These are phyloP conservation scores for Carlito syrichta DNA, from an alignment of 2,113 vertebrate species.

Conservation along the genomic window DNA sequence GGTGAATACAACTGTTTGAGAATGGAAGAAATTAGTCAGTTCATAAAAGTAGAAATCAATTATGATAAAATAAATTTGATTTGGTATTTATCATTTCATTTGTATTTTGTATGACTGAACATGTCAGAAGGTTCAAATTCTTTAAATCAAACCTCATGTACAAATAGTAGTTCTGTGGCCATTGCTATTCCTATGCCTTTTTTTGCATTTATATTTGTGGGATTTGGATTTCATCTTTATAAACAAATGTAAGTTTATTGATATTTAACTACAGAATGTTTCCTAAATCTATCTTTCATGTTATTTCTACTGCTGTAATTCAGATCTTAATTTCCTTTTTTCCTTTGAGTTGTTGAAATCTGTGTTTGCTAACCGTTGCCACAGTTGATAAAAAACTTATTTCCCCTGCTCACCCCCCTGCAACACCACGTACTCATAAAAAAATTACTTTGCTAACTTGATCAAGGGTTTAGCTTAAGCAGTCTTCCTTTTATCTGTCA, in stretches of 20 bases:
- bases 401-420: background rate
- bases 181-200: conserved; percentile 99
- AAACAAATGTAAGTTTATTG: conserved; percentile 93
- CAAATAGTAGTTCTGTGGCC: conserved; percentile 99
- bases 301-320: background rate
- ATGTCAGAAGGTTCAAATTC: conserved; percentile 95
- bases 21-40: background rate
- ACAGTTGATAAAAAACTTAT: background rate
- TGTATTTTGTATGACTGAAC: conserved; percentile 89
- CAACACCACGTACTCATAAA: background rate
- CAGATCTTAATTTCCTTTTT: background rate
- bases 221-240: conserved; percentile 99
- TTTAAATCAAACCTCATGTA: conserved; percentile 93
- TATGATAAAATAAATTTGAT: background rate
- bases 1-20: background rate
- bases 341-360: background rate
- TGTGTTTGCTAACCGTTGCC: background rate
- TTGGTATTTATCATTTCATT: background rate
- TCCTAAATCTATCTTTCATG: background rate
- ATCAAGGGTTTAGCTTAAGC: background rate
- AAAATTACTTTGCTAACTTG: background rate
- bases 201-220: conserved; percentile 99
- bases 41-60: background rate
- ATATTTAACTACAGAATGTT: background rate
- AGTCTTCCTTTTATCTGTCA: background rate